Base-by-base conservation (phyloP, 2,113 vertebrate genomes). In the Xenopus borealis region DNA sequence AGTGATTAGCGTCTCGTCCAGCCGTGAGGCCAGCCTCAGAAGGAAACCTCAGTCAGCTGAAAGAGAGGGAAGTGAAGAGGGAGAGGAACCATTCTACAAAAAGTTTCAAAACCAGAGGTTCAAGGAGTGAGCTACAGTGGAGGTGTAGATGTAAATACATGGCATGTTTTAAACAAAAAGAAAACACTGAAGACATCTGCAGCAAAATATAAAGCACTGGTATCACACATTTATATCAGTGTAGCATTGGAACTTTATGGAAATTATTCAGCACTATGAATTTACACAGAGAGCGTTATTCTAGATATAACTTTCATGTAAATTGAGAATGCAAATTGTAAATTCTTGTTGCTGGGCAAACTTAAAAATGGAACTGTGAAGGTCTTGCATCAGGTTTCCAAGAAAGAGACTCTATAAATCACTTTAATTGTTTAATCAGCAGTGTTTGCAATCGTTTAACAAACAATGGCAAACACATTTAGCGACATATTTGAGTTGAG, bases 1-100 rank as follows among this genome's bases (percentile, higher is more conserved):
- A 0, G 86, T 81, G 19, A 66, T 81, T 0, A 79, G 86, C 23
- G 90, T 90, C 0, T 62, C 85, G 0, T 78, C 89, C 58, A 91
- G 92, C 80, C 86, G 91, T 0, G 94, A 94, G 57, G 87, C 91
- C 11, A 96, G 95, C 0, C 88, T 95, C 78, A 82, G 94, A 18
- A 90, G 94, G 78, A 95, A 96, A 71, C 27, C 77, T 18, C 81
- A 86, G 4, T 62, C 81, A 0, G 86, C 89, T 6, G 61, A 89
- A 19, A 89, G 92, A 73, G 80, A 91, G 79, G 33, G 57, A 0
- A 30, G 78, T 12, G 59, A 59, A 1, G 72, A 93, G 62, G 79
- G 70, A 0, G 94, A 95, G 17, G 95, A 96, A 10, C 86, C 86
- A 80, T 96, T 92, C 80, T 97, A 94, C 66, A 93, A 91, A 83